Evolutionary conservation across 30 jellyfish, hydroid and myxozoan genomes (phyloP), one percentile per base, ranked within the genome.

Genomic region (Hydractinia echinata): DNA sequence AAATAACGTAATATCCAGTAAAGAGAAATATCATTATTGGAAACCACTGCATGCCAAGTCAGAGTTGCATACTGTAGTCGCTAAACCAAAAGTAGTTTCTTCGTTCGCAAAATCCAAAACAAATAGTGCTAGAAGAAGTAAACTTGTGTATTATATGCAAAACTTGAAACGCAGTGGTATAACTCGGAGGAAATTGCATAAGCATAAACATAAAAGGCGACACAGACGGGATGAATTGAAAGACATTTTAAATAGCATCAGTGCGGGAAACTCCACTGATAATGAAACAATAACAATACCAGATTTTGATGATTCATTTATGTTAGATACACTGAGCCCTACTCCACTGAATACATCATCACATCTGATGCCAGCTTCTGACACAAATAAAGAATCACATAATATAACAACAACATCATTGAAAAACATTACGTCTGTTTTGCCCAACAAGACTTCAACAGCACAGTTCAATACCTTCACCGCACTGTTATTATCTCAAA

Each of bases 231-330:
- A 64, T 6, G 39, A 64, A 44, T 6, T 64, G 7, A 64, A 64
- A 13, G 74, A 64, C 18, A 64, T 64, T n/a, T 64, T 64, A 51
- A 64, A n/a, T 13, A 51, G 39, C 16, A 64, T 51, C 1, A 64
- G 39, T 64, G 39, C 74, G 19, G 74, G 51, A 64, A 64, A 64
- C 16, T 64, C 39, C 16, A 64, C 74, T 64, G 9, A 44, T n/a
- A 64, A 64, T 64, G 74, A 64, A 8, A 64, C 51, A 7, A n/a
- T 64, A 64, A n/a, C 74, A n/a, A n/a, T 64, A 64, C 39, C 74
- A n/a, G 74, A 64, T 7, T 64, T 64, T 51, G 74, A 64, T 64
- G 74, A 64, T 64, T 64, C 74, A n/a, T 64, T 64, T 64, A 51
- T 51, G 39, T 64, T 64, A 30, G 44, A 30, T 30, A 30, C 44